Evolutionary conservation across 2,113 vertebrate genomes (phyloP).

Genomic region (Argyrosomus japonicus): DNA sequence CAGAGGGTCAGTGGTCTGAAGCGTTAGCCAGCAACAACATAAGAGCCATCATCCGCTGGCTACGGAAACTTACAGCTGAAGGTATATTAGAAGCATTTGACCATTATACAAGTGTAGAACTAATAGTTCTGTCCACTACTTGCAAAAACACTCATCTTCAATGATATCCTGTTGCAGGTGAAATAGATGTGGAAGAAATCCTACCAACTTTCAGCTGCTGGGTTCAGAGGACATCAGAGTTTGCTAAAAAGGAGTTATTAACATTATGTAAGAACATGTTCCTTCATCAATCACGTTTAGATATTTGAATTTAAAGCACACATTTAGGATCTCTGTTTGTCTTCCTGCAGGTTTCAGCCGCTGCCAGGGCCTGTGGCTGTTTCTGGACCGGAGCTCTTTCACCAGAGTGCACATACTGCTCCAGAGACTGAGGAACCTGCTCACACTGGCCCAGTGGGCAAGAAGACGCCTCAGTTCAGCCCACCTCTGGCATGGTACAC

Average conservation of each 20-base stretch:
- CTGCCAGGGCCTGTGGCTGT: constrained; percentile 75
- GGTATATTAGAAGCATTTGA: constrained; percentile 36
- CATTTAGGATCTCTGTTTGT: background rate
- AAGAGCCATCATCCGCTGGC: constrained; percentile 57
- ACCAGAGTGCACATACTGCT: constrained; percentile 62
- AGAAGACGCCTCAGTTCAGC: constrained; percentile 32
- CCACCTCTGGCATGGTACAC: constrained; percentile 64
- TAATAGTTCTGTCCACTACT: background rate
- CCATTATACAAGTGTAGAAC: background rate
- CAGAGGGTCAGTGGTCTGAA: constrained; percentile 65
- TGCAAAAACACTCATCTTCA: background rate
- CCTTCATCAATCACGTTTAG: background rate
- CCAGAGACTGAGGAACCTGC: constrained; percentile 72
- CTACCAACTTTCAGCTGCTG: constrained; percentile 62
- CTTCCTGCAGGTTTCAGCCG: constrained; percentile 61
- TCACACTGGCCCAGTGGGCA: constrained; percentile 68
- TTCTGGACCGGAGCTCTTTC: constrained; percentile 64
- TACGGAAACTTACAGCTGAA: constrained; percentile 45
- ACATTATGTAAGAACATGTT: constrained; percentile 65
- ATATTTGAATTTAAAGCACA: background rate
- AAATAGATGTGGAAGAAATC: constrained; percentile 37
- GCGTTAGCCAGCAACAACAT: constrained; percentile 69
- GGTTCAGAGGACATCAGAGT: constrained; percentile 68
- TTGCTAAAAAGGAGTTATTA: constrained; percentile 71
- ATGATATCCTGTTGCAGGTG: constrained; percentile 31